A percentile compares a stretch with the other conserved stretches of the same genome.
These are phyloP conservation scores for Engystomops pustulosus DNA, from an alignment of 2,113 vertebrate genomes.

Conservation along the genomic window DNA sequence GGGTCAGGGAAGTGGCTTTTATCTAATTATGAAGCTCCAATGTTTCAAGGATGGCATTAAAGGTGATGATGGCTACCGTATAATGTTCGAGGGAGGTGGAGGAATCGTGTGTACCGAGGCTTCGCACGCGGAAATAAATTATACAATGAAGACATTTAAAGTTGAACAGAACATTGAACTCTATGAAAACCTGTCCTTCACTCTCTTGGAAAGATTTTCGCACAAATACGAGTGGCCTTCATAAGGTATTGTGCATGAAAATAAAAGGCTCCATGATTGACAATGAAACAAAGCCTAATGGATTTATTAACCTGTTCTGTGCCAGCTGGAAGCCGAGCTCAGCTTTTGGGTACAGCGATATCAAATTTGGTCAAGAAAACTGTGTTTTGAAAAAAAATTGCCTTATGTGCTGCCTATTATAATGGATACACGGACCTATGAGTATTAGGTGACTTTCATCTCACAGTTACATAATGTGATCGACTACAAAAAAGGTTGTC, in stretches of 20 bases:
- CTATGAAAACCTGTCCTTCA: constrained; percentile 32
- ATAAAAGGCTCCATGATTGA: constrained; percentile 3
- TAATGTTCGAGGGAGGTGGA: not conserved
- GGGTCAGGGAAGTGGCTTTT: constrained; percentile 54
- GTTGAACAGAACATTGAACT: constrained; percentile 11
- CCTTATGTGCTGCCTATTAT: too few relatives aligned
- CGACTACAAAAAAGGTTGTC: too few relatives aligned
- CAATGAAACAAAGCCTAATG: constrained; percentile 11
- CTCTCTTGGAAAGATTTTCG: constrained; percentile 1
- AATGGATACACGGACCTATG: too few relatives aligned
- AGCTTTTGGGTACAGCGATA: too few relatives aligned
- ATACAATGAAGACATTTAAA: constrained; percentile 27
- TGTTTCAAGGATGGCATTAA: constrained; percentile 51
- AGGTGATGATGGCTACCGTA: constrained; percentile 50
- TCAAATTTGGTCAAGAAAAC: too few relatives aligned
- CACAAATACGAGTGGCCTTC: constrained; percentile 22
- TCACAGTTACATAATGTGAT: too few relatives aligned
- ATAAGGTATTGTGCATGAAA: constrained; percentile 27
- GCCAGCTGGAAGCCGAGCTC: not conserved
- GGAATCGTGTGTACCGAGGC: not conserved
- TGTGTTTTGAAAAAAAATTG: too few relatives aligned
- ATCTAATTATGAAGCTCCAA: constrained; percentile 58
- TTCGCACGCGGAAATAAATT: not conserved
- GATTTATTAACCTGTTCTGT: not conserved
- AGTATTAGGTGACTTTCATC: too few relatives aligned